Conservation (phyloP, 64 coral and sea anemone genomes). For the Stichodactyla mertensii region DNA sequence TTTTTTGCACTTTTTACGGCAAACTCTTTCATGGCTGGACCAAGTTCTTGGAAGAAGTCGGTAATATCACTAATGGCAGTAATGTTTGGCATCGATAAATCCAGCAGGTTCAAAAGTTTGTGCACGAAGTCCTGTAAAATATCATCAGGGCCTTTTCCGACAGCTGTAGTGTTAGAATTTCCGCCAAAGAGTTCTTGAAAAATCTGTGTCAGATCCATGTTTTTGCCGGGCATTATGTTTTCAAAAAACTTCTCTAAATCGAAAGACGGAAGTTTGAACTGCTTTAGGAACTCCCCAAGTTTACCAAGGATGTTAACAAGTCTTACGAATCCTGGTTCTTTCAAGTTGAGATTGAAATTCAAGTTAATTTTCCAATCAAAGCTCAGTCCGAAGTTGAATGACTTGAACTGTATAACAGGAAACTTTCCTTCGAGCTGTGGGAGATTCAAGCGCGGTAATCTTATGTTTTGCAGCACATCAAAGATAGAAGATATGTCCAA, state of each 20-base stretch:
- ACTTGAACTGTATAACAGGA: conserved; percentile 4
- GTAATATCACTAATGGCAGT: conserved; percentile 55
- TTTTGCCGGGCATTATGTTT: conserved; percentile 58
- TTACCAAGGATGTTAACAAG: conserved; percentile 42
- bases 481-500: conserved; percentile 70
- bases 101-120: conserved; percentile 34
- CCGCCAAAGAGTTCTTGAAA: conserved; percentile 42
- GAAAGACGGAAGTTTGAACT: conserved; percentile 61
- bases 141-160: conserved; percentile 33
- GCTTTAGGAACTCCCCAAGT: conserved; percentile 49
- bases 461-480: conserved; percentile 44
- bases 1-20: conserved; percentile 29
- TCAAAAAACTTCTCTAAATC: conserved; percentile 64
- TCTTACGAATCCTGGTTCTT: conserved; percentile 48
- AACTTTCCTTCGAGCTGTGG: conserved; percentile 29
- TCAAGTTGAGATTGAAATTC: conserved; percentile 66
- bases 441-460: conserved; percentile 43
- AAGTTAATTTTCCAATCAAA: conserved; percentile 85
- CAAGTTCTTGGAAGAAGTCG: conserved; percentile 57
- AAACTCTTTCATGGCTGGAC: conserved; percentile 34
- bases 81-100: conserved; percentile 52
- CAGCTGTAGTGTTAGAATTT: conserved; percentile 4
- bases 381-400: conserved; percentile 74
- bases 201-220: conserved; percentile 15
- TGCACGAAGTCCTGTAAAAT: conserved; percentile 53